Evolutionary conservation across 1,140 invertebrate species (phyloP), one percentile per base, ranked within the genome.

Genomic region (Drosophila fuyamai): DNA sequence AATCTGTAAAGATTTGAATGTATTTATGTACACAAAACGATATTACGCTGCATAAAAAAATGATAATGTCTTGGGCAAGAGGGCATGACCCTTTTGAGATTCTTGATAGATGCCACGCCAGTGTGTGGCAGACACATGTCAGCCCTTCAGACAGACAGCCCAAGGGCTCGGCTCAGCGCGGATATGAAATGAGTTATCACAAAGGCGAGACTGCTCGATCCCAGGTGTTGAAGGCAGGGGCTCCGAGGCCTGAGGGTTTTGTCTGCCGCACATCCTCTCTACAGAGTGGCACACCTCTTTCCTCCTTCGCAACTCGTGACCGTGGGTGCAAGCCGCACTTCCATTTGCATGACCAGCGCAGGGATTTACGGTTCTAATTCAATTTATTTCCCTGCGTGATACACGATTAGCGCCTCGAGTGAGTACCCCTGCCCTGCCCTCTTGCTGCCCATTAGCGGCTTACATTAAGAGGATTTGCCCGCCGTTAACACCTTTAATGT

Each of bases 281-380:
- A 13, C 27, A 12, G 32, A 38, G 32, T 16, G 58, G 40, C 71
- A 76, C 60, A 74, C 72, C 73, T 76, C 36, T 18, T 32, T 35
- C 27, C 23, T 43, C 23, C 36, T 9, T 2, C 5, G 9, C 7
- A 23, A 13, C 50, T 76, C 73, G 73, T 76, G 73, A 67, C 72
- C 67, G 66, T 70, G 67, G 66, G 65, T 68, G 65, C 65, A 67
- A 18, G 65, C 63, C n/a, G 53, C 61, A 41, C 67, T 35, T 71
- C 66, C 73, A 76, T 75, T 75, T 75, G 71, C 72, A 75, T 75
- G 44, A 48, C 66, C 48, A 54, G 27, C 46, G 32, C 72, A 14
- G 60, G 73, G 68, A 58, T 76, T 75, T 76, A 76, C 61, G 73
- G 73, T 76, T 76, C 73, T 76, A 76, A 67, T 76, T 76, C 46